Base-by-base conservation (phyloP, 2,888 invertebrate species). In the Cataglyphis livida region DNA sequence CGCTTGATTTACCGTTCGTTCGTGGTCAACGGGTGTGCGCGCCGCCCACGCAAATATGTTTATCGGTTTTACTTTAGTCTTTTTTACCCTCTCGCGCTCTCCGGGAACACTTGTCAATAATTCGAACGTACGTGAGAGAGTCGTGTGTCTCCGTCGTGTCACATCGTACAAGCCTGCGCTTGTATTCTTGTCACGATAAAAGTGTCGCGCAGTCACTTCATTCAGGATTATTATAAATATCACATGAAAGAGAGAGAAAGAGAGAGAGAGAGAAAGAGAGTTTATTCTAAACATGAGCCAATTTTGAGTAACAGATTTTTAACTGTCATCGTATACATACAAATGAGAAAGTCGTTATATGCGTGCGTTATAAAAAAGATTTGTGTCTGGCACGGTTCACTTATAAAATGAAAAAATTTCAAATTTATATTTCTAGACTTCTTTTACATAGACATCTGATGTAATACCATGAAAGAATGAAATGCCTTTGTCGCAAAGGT, bases 1-100 rank as follows among this genome's bases (percentile, higher is more conserved):
- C 76, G 57, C 66, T 21, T 41, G 76, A 76, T 76, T 76, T 76
- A 76, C 66, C 76, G 76, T 76, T 76, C 41, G 66, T 57, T 66
- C 35, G n/a, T 66, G 41, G 76, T 54, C 41, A 21, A 44, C 12
- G 32, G 18, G 66, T 18, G n/a, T 35, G 38, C 48, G 38, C 28
- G 54, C 18, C 48, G 28, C 48, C 48, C 32, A 68, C 35, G 48
- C 18, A n/a, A 38, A 32, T 44, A 32, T 32, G 38, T 64, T 44
- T 38, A n/a, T 38, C 66, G 18, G 21, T 35, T 35, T 35, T 28
- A 28, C 25, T 66, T 51, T 38, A 28, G 12, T n/a, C 25, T 21
- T 51, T 28, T 28, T 28, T 51, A 51, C 2, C 15, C n/a, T 75
- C 18, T 62, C 21, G 35, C 48, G 44, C 4, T 38, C 4, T 38